Conservation (phyloP, 2,888 invertebrate genomes). For the Eulithis prunata region DNA sequence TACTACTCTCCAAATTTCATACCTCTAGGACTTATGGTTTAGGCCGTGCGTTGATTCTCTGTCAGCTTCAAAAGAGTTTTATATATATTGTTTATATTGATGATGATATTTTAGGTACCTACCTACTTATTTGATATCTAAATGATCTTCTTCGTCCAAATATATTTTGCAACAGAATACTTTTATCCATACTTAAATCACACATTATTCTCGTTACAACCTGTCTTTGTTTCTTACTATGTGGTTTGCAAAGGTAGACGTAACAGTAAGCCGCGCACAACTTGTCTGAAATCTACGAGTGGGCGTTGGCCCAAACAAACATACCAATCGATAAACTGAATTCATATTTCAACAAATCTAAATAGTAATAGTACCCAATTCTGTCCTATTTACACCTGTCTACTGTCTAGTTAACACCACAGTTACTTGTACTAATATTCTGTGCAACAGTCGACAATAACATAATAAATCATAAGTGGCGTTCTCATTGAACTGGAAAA, state of each 20-base stretch:
- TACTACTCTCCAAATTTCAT: too few relatives aligned
- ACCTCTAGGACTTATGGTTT: too few relatives aligned
- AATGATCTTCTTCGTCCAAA: too few relatives aligned
- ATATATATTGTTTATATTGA: too few relatives aligned
- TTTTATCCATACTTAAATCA: too few relatives aligned
- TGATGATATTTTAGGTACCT: too few relatives aligned
- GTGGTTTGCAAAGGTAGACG: too few relatives aligned
- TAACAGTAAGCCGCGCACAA: background rate
- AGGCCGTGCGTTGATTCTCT: too few relatives aligned
- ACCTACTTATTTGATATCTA: too few relatives aligned
- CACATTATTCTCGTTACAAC: too few relatives aligned
- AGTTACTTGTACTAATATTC: constrained; percentile 5
- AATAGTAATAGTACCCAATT: background rate
- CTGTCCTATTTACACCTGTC: constrained; percentile 10
- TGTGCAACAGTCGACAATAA: constrained; percentile 13
- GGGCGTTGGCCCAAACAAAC: background rate
- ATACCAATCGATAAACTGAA: background rate
- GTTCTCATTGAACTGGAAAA: constrained; percentile 76
- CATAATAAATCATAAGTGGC: constrained; percentile 67
- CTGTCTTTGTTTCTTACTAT: background rate
- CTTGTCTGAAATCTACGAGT: background rate
- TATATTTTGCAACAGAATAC: too few relatives aligned
- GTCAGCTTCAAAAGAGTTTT: too few relatives aligned
- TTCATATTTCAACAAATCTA: background rate
- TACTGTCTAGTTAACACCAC: constrained; percentile 15